Base-by-base conservation (phyloP, 2,113 vertebrate species). In the Phaetusa simplex region DNA sequence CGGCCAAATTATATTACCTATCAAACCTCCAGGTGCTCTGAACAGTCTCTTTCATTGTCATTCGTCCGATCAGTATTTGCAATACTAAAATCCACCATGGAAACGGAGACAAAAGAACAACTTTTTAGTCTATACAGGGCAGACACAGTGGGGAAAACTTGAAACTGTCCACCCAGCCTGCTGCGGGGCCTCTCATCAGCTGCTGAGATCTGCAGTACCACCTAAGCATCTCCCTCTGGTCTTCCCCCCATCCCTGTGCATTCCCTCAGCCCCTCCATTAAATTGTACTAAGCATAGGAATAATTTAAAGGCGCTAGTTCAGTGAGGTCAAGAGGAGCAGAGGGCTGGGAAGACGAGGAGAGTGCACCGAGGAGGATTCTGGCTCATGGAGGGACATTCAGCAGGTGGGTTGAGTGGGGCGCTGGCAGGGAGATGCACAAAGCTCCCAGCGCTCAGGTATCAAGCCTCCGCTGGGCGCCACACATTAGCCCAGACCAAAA, bases 1-100 rank as follows among this genome's bases (percentile, higher is more conserved):
- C 87, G 91, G 79, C 38, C 43, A 70, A 76, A 86, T 82, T 74
- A 71, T 67, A 93, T 86, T 92, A 53, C 90, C 82, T 66, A 74
- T n/a, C 47, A 82, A 86, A 81, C 45, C 52, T 92, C 65, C 49
- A 71, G 81, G 79, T 93, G 52, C 59, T 88, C 92, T 62, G 42
- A 86, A 80, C 32, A 86, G 24, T 45, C 73, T 95, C 65, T 81
- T 94, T 88, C 56, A 66, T 69, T 90, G 55, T 50, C 45, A 91
- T 62, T 91, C 2, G 0, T 64, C 50, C 1, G 8, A 53, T 53
- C 32, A 36, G 18, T 73, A 58, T 73, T 80, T 92, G 27, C 47
- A 96, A 56, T 69, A 78, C 36, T 80, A 70, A 95, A 97, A 95
- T 47, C 47, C n/a, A 71, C 45, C 38, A 11, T 3, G 5, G 70